Base-by-base conservation (phyloP, 1,140 invertebrate species). In the Diorhabda sublineata region DNA sequence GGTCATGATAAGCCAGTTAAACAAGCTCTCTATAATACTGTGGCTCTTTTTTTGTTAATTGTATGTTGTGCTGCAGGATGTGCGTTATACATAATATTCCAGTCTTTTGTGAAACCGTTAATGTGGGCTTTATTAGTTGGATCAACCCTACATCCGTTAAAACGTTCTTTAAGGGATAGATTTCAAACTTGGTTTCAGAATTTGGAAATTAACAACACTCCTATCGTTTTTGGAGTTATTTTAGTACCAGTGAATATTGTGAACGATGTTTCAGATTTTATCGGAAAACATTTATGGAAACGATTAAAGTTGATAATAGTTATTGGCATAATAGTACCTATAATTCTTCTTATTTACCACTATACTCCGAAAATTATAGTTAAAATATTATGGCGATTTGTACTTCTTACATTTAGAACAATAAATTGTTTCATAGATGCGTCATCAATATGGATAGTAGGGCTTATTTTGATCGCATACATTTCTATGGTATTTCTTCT, bases 91-190 rank as follows among this genome's bases (percentile, higher is more conserved):
- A 87, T 91, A 70, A 90, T 95, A 61, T 81, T 98, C 4, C 90
- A 93, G 77, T 94, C 95, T 0, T 98, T 98, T 82, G 87, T 98
- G 11, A 91, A 94, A 75, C 94, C 96, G 0, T 79, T 98, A 45
- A 86, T 98, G 68, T 99, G 96, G 96, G 96, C 96, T 3, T 82
- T 98, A 60, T 81, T 99, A 9, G 94, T 95, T 80, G 95, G 95
- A 8, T 93, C 93, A 5, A 90, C 95, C 47, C 84, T 98, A 42
- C 92, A 96, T 81, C 95, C 95, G 0, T 91, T 96, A 73, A 98
- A 98, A 78, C 85, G 88, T 66, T 88, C 87, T 45, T 77, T 96
- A 8, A 88, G 90, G 4, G 86, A 86, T 41, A 84, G 84, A 72
- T 84, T 92, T 60, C 86, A 89, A 69, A 84, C 84, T 69, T 96